Percentiles rank a stretch among this genome's conserved stretches.
These are phyloP conservation scores for Calyptomena viridis DNA, from an alignment of 2,113 vertebrate species.

Conservation along the genomic window DNA sequence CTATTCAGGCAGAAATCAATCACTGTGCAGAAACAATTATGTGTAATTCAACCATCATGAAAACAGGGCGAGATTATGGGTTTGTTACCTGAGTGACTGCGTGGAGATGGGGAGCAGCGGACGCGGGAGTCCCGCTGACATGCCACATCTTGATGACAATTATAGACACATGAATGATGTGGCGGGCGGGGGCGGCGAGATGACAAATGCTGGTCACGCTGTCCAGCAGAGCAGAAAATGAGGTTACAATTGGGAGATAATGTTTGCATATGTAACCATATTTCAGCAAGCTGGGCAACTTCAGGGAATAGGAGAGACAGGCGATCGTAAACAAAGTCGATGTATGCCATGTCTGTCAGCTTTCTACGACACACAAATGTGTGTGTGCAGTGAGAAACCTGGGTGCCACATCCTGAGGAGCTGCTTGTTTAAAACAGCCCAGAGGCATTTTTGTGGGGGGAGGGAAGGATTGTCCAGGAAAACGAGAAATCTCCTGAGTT, in stretches of 20 bases:
- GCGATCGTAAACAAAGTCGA: not conserved
- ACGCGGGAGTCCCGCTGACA: slow-evolving; percentile 85
- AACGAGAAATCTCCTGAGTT: not conserved
- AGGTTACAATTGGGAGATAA: slow-evolving; percentile 94
- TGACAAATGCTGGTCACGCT: slow-evolving; percentile 88
- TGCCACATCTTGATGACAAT: slow-evolving; percentile 81
- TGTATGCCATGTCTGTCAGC: not conserved
- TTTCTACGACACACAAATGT: not conserved
- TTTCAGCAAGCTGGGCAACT: slow-evolving; percentile 82
- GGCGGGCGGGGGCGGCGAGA: slow-evolving; percentile 72
- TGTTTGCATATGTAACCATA: slow-evolving; percentile 96
- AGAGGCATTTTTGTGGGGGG: not conserved
- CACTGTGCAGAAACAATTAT: slow-evolving; percentile 96
- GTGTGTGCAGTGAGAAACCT: not conserved
- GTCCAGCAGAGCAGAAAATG: slow-evolving; percentile 98
- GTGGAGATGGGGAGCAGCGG: slow-evolving; percentile 73
- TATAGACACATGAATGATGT: slow-evolving; percentile 81
- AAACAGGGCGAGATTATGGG: slow-evolving; percentile 93
- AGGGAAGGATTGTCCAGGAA: not conserved
- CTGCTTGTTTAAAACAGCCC: slow-evolving; percentile 11
- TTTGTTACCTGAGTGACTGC: slow-evolving; percentile 96
- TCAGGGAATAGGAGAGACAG: slow-evolving; percentile 58
- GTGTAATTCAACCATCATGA: slow-evolving; percentile 94
- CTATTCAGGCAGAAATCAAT: slow-evolving; percentile 98
- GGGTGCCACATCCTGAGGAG: not conserved